Evolutionary conservation across 2,797 vertebrate genomes (phyloP).

Genomic region (Coracias cyanogaster): DNA sequence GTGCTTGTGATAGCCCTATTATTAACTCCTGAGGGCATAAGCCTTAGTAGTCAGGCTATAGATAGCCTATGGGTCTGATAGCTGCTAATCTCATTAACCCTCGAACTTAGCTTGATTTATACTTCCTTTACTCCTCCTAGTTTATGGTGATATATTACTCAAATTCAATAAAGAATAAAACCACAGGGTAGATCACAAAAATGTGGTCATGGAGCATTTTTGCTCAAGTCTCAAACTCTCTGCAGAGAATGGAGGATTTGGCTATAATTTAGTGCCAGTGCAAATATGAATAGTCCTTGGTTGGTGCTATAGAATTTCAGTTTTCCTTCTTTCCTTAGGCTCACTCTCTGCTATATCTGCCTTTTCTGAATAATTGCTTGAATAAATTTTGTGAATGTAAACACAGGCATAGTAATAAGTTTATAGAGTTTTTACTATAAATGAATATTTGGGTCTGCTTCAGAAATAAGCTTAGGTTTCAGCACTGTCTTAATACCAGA

Average conservation of each 20-base stretch:
- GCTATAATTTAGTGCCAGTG: not conserved
- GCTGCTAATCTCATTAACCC: conserved; percentile 28
- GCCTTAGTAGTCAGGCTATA: not conserved
- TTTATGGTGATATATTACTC: not conserved
- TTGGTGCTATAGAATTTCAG: not conserved
- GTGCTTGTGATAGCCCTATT: not conserved
- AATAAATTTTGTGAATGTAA: not conserved
- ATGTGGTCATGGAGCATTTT: not conserved
- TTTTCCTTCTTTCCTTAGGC: not conserved
- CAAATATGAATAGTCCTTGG: not conserved
- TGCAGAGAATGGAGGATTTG: not conserved
- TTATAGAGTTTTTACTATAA: not conserved
- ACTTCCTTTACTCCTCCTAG: not conserved
- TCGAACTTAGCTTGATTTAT: not conserved
- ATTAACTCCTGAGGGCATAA: conserved; percentile 8
- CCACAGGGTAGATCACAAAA: not conserved
- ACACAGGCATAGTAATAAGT: not conserved
- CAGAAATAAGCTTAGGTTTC: not conserved
- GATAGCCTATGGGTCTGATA: not conserved
- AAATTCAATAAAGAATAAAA: not conserved
- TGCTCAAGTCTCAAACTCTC: not conserved
- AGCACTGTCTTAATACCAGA: not conserved
- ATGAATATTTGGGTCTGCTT: not conserved
- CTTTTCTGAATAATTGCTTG: not conserved
- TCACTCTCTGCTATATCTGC: not conserved